A percentile compares a stretch with the other conserved stretches of the same genome.
Evolutionary conservation across 37 sponge, comb jelly and placozoan genomes (phyloP).

Genomic region (Axinella damicornis): DNA sequence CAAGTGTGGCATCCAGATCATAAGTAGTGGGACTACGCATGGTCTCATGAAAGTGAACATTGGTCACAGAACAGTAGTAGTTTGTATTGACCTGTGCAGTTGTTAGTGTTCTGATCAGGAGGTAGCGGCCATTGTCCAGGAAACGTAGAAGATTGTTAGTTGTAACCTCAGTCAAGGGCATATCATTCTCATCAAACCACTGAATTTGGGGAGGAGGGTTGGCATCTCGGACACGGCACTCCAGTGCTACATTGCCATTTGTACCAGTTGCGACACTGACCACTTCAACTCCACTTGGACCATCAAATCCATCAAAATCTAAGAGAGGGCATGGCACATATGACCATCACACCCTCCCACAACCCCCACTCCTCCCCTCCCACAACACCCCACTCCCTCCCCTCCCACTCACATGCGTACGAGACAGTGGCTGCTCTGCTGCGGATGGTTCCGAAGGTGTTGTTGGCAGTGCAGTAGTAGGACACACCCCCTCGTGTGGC

Average conservation of each 20-base stretch:
- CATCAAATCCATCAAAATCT: conserved; percentile 47
- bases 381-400: too few relatives aligned
- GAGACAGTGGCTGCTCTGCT: conserved; percentile 41
- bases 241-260: conserved; percentile 13
- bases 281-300: too few relatives aligned
- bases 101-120: conserved; percentile 17
- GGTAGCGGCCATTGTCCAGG: conserved; percentile 35
- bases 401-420: conserved; percentile 44
- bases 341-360: too few relatives aligned
- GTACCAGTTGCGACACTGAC: background rate
- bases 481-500: conserved; percentile 42
- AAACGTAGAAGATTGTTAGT: background rate
- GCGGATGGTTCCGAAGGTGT: conserved; percentile 54
- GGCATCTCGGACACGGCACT: conserved; percentile 26
- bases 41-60: background rate
- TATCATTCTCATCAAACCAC: conserved; percentile 17
- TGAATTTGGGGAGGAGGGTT: conserved; percentile 23
- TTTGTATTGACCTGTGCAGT: background rate
- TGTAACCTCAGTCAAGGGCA: background rate
- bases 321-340: background rate
- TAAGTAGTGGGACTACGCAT: conserved; percentile 2
- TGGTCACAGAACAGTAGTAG: conserved; percentile 61
- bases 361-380: too few relatives aligned
- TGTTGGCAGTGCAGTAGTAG: conserved; percentile 63
- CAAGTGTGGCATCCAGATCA: too few relatives aligned